Evolutionary conservation across 2,113 vertebrate species (phyloP).

Genomic region (Chunga burmeisteri): DNA sequence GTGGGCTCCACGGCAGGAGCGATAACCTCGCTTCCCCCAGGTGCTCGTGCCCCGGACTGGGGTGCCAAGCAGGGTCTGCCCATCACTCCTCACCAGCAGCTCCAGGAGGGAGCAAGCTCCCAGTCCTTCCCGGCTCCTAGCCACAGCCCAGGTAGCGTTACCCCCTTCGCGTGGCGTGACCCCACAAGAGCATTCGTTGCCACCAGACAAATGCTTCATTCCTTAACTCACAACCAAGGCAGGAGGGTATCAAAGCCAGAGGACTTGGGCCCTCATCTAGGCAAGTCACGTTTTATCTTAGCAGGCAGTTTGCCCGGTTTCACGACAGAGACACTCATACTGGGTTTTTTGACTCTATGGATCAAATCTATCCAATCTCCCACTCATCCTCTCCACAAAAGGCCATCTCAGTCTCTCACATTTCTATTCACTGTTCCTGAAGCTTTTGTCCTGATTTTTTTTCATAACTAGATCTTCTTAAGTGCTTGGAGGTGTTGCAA

Average conservation of each 20-base stretch:
- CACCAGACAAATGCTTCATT: background rate
- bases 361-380: background rate
- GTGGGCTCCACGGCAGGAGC: background rate
- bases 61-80: background rate
- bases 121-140: background rate
- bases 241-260: background rate
- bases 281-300: fast-evolving
- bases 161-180: fast-evolving
- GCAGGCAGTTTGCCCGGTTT: background rate
- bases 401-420: background rate
- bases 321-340: background rate
- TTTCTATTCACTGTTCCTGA: background rate
- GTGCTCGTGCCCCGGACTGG: too few relatives aligned
- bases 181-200: fast-evolving
- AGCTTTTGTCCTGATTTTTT: background rate
- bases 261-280: fast-evolving
- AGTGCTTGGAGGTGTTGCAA: background rate
- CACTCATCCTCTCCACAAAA: background rate
- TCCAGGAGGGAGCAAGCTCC: background rate
- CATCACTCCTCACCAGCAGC: background rate
- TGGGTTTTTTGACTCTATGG: background rate
- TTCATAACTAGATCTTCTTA: background rate
- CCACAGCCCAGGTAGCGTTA: fast-evolving
- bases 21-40: background rate
- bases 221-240: background rate